A percentile compares a stretch with the other conserved stretches of the same genome.
Conservation (phyloP, 2,888 invertebrate species). For the Suillia variegata region DNA sequence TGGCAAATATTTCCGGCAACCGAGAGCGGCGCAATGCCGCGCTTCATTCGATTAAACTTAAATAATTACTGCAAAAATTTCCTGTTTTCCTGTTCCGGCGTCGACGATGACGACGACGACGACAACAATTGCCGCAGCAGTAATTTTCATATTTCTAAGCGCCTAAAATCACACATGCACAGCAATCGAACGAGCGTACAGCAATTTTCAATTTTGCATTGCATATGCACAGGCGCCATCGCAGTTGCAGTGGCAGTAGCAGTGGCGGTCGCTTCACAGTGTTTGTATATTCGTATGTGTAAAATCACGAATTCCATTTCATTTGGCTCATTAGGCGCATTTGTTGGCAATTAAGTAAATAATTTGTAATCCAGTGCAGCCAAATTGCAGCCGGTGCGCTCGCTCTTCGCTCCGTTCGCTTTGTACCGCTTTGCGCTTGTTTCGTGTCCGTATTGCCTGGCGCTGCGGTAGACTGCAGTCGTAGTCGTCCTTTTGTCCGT, state of each 20-base stretch:
- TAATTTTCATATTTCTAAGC: no score
- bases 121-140: no score
- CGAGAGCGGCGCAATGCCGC: no score
- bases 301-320: conserved; percentile 39
- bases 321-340: conserved; percentile 53
- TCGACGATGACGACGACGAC: no score
- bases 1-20: no score
- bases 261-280: not conserved
- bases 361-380: conserved; percentile 40
- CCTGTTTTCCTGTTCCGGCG: no score
- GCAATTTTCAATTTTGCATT: not conserved
- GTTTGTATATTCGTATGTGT: conserved; percentile 6
- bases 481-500: no score
- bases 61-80: no score
- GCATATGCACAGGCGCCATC: not conserved
- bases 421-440: no score
- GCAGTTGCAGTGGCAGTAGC: no score
- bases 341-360: conserved; percentile 55
- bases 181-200: not conserved
- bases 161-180: no score
- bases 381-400: not conserved
- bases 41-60: no score
- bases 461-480: not conserved
- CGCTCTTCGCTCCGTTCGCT: not conserved
- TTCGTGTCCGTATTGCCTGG: not conserved